phyloP scores from a whole-genome alignment of 2,113 vertebrate genomes.

The Salvelinus fontinalis region DNA sequence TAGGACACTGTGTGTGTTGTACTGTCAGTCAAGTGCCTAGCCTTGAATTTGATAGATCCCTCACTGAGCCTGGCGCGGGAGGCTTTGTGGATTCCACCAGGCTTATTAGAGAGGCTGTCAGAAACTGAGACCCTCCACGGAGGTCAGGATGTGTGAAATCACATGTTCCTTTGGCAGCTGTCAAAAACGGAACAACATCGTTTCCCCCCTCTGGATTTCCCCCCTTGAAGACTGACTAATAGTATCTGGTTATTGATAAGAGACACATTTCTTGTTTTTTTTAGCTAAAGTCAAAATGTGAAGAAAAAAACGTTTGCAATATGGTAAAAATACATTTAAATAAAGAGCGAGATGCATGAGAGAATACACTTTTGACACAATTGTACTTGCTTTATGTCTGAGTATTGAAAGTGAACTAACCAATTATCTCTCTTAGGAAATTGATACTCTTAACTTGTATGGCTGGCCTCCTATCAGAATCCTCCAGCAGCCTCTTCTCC shows the following conservation, averaged over 20 bases:
- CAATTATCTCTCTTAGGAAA: background rate
- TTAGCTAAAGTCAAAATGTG: too few species aligned
- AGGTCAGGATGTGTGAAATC: conserved; percentile 61
- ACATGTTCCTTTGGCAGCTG: conserved; percentile 53
- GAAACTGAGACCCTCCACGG: conserved; percentile 63
- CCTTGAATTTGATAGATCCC: too few species aligned
- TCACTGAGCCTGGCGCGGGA: background rate
- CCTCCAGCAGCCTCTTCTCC: background rate
- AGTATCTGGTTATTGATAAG: background rate
- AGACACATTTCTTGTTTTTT: background rate
- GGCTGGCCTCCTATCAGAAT: background rate
- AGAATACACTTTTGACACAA: too few species aligned
- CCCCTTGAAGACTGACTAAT: background rate
- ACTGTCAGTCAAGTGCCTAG: background rate
- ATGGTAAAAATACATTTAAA: too few species aligned
- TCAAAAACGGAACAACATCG: conserved; percentile 49
- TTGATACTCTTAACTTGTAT: background rate
- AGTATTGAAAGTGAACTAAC: background rate
- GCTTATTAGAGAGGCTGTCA: conserved; percentile 65
- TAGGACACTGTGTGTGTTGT: background rate
- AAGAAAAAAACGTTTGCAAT: too few species aligned
- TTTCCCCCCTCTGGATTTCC: conserved; percentile 23
- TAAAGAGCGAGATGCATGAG: too few species aligned
- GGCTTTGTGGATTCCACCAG: conserved; percentile 22
- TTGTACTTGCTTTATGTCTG: too few species aligned